Base-by-base conservation (phyloP, 2,797 vertebrate species). In the Mormyrus proboscirostris region DNA sequence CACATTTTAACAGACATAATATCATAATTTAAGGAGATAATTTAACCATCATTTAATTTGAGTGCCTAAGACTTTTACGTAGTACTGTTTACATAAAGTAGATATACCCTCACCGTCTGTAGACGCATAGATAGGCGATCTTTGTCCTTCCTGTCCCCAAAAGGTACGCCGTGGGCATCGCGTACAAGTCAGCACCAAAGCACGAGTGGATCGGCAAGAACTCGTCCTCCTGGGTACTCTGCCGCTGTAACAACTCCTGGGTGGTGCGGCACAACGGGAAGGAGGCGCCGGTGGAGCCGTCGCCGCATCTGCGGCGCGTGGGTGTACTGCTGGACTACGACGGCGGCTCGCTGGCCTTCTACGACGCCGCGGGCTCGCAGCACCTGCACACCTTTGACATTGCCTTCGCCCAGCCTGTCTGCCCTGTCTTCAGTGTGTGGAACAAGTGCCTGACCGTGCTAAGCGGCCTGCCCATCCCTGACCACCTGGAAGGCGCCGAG, bases 121-220 rank as follows among this genome's bases (percentile, higher is more conserved):
- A 76, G 14, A 76, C 2, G 5, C 83, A 50, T 7, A 51, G 10
- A 33, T 12, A 53, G n/a, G 3, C n/a, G 25, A 6, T 7, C 8
- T 25, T 29, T 49, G n/a, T 89, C n/a, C 25, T 84, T n/a, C 19
- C 44, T 55, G 0, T 53, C 16, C 49, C 65, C 49, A 19, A 41
- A 89, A 99, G 99, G 98, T 99, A 98, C 93, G 99, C 99, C 4
- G 97, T 99, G 86, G 99, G 99, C 22, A 96, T 99, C 73, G 97
- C 98, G 8, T 98, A 99, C 93, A 99, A 99, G 91, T 98, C 98
- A 0, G 98, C 98, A 0, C 99, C 98, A 0, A 99, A 98, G 91
- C 98, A 99, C 0, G 98, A 99, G 92, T 99, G 99, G 99, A 97
- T 99, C 0, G 99, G 99, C 50, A 99, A 99, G 92, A 99, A 99